A percentile compares a stretch with the other conserved stretches of the same genome.
These are phyloP conservation scores for Sebastes kiyomatsui DNA, from an alignment of 2,797 vertebrate genomes.

Conservation along the genomic window DNA sequence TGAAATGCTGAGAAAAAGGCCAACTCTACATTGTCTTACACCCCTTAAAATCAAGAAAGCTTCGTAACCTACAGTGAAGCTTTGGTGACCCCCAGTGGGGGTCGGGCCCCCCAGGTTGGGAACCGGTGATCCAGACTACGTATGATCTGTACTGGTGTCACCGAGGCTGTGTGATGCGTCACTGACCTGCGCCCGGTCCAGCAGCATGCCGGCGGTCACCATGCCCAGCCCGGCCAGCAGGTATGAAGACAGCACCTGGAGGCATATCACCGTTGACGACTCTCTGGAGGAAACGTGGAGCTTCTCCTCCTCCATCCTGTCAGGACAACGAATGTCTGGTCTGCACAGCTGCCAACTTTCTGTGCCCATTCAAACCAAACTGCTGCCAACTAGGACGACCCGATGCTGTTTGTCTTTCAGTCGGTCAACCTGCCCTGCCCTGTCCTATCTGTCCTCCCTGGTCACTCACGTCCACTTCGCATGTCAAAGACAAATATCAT, in stretches of 20 bases:
- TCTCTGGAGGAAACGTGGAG: conserved; percentile 73
- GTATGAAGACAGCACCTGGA: conserved; percentile 88
- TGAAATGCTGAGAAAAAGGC: too few species aligned
- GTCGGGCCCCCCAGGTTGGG: too few species aligned
- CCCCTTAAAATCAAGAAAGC: too few species aligned
- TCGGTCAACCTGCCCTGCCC: conserved; percentile 13
- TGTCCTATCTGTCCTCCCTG: background rate
- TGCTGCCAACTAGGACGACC: conserved; percentile 20
- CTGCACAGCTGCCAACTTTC: background rate
- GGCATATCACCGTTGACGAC: conserved; percentile 76
- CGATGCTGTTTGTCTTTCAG: conserved; percentile 33
- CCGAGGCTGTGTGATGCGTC: background rate
- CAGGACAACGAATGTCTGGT: conserved; percentile 6
- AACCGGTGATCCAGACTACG: background rate
- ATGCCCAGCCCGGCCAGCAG: conserved; percentile 89
- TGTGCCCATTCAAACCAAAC: background rate
- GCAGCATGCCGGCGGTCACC: conserved; percentile 87
- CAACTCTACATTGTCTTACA: too few species aligned
- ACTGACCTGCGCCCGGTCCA: conserved; percentile 90
- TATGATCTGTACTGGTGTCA: background rate
- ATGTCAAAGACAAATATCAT: background rate
- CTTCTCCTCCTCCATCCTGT: conserved; percentile 68
- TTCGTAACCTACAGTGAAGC: too few species aligned
- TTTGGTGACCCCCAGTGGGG: too few species aligned
- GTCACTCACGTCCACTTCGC: background rate